phyloP scores from a whole-genome alignment of 2,797 vertebrate genomes.

The Bradypodion pumilum region DNA sequence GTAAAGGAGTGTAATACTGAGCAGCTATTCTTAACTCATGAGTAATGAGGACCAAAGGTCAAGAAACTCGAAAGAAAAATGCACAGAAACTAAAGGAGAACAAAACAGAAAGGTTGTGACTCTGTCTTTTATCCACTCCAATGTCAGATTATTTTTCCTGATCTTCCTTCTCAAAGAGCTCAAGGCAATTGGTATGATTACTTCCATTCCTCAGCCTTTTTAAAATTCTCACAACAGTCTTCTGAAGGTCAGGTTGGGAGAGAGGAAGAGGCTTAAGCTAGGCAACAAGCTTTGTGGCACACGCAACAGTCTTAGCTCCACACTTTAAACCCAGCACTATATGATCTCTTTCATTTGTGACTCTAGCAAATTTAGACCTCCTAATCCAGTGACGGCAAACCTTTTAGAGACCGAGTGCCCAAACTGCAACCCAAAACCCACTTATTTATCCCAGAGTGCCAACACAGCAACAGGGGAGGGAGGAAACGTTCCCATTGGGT shows the following conservation, averaged over 20 bases:
- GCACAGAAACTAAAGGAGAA: not conserved
- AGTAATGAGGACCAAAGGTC: not conserved
- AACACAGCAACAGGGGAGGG: no score
- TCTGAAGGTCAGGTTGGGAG: not conserved
- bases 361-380: no score
- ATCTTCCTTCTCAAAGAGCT: not conserved
- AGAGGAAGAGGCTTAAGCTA: not conserved
- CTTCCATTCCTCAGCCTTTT: no score
- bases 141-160: not conserved
- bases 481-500: no score
- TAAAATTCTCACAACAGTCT: not conserved
- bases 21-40: conserved; percentile 38
- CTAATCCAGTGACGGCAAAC: no score
- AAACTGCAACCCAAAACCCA: no score
- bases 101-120: not conserved
- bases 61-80: not conserved
- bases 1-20: conserved; percentile 51
- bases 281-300: not conserved
- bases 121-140: not conserved
- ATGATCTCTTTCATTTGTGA: no score
- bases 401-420: no score
- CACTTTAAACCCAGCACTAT: no score
- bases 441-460: no score
- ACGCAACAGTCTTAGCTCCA: no score
- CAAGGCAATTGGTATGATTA: not conserved